Conservation (phyloP, 2,113 vertebrate species). For the Nibea albiflora region DNA sequence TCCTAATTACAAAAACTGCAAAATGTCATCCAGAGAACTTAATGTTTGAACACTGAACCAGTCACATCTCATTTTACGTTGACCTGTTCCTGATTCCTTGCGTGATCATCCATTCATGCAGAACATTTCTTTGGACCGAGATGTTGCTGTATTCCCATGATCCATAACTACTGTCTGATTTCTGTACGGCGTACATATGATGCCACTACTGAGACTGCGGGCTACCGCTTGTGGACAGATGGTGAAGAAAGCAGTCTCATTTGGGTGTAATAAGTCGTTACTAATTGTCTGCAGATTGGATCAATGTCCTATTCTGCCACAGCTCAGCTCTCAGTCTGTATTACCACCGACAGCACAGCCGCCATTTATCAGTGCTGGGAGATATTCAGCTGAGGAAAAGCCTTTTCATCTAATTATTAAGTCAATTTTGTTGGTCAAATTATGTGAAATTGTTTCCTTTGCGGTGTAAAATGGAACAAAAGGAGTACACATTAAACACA, state of each 20-base stretch:
- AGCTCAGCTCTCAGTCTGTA: constrained; percentile 43
- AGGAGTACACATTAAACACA: background rate
- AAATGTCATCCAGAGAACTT: constrained; percentile 11
- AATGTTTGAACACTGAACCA: constrained; percentile 19
- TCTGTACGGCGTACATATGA: constrained; percentile 15
- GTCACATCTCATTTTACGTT: background rate
- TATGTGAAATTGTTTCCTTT: constrained; percentile 20
- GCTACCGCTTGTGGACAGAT: constrained; percentile 62
- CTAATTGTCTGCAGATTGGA: constrained; percentile 80
- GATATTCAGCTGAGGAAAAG: constrained; percentile 28
- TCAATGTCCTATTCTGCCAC: constrained; percentile 69
- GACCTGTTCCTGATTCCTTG: background rate
- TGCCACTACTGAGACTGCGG: constrained; percentile 24
- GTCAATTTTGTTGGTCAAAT: constrained; percentile 31
- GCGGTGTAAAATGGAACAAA: constrained; percentile 22
- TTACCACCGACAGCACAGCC: constrained; percentile 13
- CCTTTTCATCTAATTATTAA: constrained; percentile 36
- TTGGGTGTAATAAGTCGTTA: constrained; percentile 79
- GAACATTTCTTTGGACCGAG: constrained; percentile 9
- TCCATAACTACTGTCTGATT: constrained; percentile 10
- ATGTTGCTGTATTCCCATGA: background rate
- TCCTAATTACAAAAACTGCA: constrained; percentile 5
- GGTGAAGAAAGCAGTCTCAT: constrained; percentile 63
- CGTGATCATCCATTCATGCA: constrained; percentile 8
- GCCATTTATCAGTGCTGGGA: constrained; percentile 39